A percentile compares a stretch with the other conserved stretches of the same genome.
phyloP scores from a whole-genome alignment of 1,140 invertebrate species.

The Harpegnathos saltator region DNA sequence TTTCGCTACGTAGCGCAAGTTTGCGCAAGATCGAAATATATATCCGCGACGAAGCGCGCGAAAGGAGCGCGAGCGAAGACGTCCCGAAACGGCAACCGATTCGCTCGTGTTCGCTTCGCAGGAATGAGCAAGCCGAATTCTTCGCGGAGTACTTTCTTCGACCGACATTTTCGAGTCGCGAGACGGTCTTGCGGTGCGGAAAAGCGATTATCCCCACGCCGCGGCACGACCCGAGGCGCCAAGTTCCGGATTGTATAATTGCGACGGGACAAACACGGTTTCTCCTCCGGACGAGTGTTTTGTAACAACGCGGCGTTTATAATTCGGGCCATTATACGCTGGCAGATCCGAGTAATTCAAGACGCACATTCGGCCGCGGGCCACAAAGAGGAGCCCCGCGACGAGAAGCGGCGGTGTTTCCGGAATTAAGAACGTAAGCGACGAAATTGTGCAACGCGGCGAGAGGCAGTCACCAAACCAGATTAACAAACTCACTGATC shows the following conservation, averaged over 20 bases:
- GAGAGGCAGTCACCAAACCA: slow-evolving; percentile 1
- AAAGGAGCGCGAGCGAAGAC: background rate
- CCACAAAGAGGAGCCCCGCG: background rate
- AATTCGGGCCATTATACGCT: background rate
- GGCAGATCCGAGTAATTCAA: slow-evolving; percentile 2
- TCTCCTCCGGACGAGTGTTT: slow-evolving; percentile 9
- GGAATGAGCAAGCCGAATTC: slow-evolving; percentile 23
- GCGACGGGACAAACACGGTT: background rate
- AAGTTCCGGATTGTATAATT: slow-evolving; percentile 52
- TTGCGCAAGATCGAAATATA: too few species aligned
- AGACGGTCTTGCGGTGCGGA: slow-evolving; percentile 16
- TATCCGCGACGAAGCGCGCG: background rate
- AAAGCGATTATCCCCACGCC: slow-evolving; percentile 30
- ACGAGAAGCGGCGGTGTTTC: slow-evolving; percentile 16
- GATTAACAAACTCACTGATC: slow-evolving; percentile 51
- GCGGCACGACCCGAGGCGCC: background rate
- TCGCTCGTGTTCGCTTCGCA: slow-evolving; percentile 9
- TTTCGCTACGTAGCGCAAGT: too few species aligned
- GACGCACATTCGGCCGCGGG: too few species aligned
- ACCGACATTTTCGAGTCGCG: slow-evolving; percentile 30
- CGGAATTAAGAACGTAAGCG: slow-evolving; percentile 33
- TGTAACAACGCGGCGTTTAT: slow-evolving; percentile 5
- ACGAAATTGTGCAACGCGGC: slow-evolving; percentile 26
- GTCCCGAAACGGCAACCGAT: background rate
- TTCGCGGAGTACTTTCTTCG: slow-evolving; percentile 18